Percentiles rank a stretch among this genome's conserved stretches.
Conservation (phyloP, 2,888 invertebrate species). For the Autographa pulchrina region DNA sequence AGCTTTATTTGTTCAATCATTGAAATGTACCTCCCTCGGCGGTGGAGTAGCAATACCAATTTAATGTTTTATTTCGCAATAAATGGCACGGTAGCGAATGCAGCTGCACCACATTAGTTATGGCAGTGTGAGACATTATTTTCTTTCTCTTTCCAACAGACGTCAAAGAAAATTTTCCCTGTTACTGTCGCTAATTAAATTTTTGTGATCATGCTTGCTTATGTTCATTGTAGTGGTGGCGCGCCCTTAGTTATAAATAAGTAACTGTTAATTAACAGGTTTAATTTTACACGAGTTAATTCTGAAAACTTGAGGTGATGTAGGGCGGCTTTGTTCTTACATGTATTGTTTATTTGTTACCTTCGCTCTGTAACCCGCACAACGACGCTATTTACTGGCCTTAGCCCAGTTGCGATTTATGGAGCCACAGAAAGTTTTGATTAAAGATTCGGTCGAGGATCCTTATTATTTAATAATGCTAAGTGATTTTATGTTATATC, state of each 20-base stretch:
- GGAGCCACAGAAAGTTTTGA: background rate
- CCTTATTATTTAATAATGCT: background rate
- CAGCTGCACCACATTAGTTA: slow-evolving; percentile 82
- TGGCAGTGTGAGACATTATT: slow-evolving; percentile 61
- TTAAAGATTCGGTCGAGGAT: background rate
- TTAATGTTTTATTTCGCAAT: slow-evolving; percentile 85
- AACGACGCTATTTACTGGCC: slow-evolving; percentile 10
- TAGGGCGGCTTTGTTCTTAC: slow-evolving; percentile 10
- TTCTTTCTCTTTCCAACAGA: slow-evolving; percentile 33
- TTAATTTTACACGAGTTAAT: slow-evolving; percentile 51
- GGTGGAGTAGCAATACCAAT: slow-evolving; percentile 56
- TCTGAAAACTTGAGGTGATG: slow-evolving; percentile 34
- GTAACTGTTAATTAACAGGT: slow-evolving; percentile 36
- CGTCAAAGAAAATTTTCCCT: slow-evolving; percentile 17
- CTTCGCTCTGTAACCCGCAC: slow-evolving; percentile 23
- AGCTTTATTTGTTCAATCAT: slow-evolving; percentile 67
- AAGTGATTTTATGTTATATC: no score
- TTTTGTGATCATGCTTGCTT: slow-evolving; percentile 33
- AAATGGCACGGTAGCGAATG: slow-evolving; percentile 70
- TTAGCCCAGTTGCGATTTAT: slow-evolving; percentile 14
- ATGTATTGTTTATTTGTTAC: slow-evolving; percentile 48
- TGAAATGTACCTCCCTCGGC: slow-evolving; percentile 66
- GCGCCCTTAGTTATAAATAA: slow-evolving; percentile 36
- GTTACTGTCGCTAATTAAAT: slow-evolving; percentile 37
- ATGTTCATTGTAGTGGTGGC: slow-evolving; percentile 18